Conservation (phyloP, 2,113 vertebrate species). For the Tachycineta bicolor region DNA sequence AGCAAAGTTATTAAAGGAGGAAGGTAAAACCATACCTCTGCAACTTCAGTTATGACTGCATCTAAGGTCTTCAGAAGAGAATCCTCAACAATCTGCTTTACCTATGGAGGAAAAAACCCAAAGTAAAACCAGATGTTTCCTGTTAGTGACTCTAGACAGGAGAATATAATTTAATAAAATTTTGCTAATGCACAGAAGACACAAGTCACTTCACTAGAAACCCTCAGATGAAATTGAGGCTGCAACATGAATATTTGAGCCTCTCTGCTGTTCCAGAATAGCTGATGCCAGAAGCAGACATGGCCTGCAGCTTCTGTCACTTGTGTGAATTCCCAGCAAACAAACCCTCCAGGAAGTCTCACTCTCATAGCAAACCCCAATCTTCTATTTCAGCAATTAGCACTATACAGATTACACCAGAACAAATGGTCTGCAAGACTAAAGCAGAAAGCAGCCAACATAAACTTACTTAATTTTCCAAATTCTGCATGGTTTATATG, state of each 20-base stretch:
- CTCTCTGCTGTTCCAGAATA: neutral
- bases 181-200: neutral
- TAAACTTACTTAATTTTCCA: neutral
- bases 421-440: neutral
- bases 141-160: neutral
- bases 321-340: neutral
- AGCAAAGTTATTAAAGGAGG: neutral
- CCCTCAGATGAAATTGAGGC: neutral
- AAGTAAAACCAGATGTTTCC: neutral
- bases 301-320: neutral
- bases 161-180: neutral
- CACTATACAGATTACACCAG: neutral
- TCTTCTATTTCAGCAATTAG: neutral
- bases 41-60: constrained; percentile 75
- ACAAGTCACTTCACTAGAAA: neutral
- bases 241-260: neutral
- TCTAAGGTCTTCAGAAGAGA: constrained; percentile 88
- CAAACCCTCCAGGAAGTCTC: neutral
- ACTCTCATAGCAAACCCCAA: neutral
- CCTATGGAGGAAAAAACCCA: constrained; percentile 57
- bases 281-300: neutral
- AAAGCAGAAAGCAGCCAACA: neutral
- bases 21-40: constrained; percentile 77
- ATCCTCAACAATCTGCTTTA: constrained; percentile 90
- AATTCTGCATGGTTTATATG: neutral